Evolutionary conservation across 2,113 vertebrate species (phyloP), one percentile per base, ranked within the genome.

Genomic region (Theristicus caerulescens): DNA sequence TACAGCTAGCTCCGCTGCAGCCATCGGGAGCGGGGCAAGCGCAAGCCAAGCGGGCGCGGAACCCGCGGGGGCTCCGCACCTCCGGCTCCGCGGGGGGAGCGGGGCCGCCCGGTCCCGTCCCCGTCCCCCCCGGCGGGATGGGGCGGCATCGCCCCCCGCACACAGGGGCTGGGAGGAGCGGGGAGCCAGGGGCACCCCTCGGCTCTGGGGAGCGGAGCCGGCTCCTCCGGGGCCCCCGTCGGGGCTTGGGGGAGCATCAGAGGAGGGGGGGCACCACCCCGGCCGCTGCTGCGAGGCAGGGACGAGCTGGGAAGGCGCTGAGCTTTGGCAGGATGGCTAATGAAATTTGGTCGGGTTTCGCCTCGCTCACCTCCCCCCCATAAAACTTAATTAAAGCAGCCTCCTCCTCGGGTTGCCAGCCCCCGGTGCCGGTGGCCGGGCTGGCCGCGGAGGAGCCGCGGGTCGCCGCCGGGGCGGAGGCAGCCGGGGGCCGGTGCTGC

Each of bases 1-100:
- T 97, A 96, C 97, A 97, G 98, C 80, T 94, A 70, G 93, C 98
- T 95, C 96, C 58, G 73, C 94, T 78, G 65, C 96, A 78, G 96
- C 91, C 97, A 84, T 93, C 96, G 95, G 96, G 91, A 97, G 90
- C 7, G 70, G n/a, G 71, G 77, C 40, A 42, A 91, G 86, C 18
- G 54, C 70, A 26, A 77, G 87, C 7, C 27, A 82, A 90, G 42
- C n/a, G 1, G 67, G 57, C 3, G 54, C 6, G 70, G 16, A 73
- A 44, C 58, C 51, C 16, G 20, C n/a, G 46, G 20, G 58, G 69
- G 36, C 38, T 32, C 44, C 22, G 49, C 54, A 19, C 20, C 52
- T 20, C 34, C 18, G 19, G 25, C 13, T 10, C 40, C 10, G 46
- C 46, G 18, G 46, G 46, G 46, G 46, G 18, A 61, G 16, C 5